phyloP scores from a whole-genome alignment of 1,140 invertebrate species.

The Cyphomyrmex costatus region DNA sequence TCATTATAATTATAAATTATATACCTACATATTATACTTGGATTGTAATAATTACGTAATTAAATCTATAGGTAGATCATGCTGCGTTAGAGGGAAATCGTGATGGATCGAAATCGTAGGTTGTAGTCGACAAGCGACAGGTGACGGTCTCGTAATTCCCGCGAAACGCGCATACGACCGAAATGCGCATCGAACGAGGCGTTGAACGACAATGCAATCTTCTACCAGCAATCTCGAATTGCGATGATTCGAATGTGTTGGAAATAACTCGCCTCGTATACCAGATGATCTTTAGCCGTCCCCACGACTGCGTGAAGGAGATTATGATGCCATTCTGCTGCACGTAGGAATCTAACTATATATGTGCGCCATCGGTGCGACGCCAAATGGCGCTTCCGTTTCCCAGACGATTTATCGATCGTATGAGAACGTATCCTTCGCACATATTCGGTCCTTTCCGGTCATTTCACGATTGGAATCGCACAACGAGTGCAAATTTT shows the following conservation, averaged over 20 bases:
- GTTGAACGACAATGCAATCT: slow-evolving; percentile 65
- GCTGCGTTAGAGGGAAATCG: background rate
- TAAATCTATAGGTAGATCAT: background rate
- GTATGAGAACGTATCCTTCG: background rate
- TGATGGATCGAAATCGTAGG: background rate
- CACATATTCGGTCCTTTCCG: background rate
- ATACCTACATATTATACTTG: too few species aligned
- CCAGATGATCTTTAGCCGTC: slow-evolving; percentile 78
- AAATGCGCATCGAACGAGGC: background rate
- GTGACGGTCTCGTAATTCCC: slow-evolving; percentile 43
- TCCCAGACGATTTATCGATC: slow-evolving; percentile 37
- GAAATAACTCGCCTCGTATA: slow-evolving; percentile 59
- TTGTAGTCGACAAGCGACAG: background rate
- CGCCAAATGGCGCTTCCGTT: slow-evolving; percentile 60
- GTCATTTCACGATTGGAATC: background rate
- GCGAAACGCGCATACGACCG: slow-evolving; percentile 35
- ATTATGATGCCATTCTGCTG: slow-evolving; percentile 69
- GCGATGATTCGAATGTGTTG: slow-evolving; percentile 40
- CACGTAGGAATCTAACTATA: slow-evolving; percentile 18
- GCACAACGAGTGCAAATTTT: background rate
- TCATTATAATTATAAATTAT: too few species aligned
- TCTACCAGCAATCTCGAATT: slow-evolving; percentile 73
- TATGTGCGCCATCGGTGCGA: background rate
- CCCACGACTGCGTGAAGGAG: slow-evolving; percentile 77
- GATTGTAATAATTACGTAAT: too few species aligned